These are phyloP conservation scores for Chrysopa pallens DNA, from an alignment of 1,140 invertebrate genomes.

Conservation along the genomic window DNA sequence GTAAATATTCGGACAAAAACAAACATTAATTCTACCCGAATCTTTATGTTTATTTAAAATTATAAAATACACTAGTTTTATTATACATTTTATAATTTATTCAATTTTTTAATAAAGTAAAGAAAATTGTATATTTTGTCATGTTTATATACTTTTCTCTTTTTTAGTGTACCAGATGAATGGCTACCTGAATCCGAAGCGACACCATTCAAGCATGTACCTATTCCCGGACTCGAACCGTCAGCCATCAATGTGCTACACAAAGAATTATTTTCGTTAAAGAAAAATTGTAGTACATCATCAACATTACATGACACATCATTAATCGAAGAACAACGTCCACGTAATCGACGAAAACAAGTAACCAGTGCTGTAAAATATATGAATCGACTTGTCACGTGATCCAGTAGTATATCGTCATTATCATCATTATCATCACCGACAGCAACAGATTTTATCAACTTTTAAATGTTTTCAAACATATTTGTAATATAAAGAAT, in stretches of 20 bases:
- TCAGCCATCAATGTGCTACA: constrained; percentile 22
- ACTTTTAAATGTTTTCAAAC: too few species aligned
- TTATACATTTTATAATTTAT: too few species aligned
- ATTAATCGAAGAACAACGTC: background rate
- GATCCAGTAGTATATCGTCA: background rate
- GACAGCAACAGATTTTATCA: background rate
- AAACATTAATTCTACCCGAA: too few species aligned
- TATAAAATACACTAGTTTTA: too few species aligned
- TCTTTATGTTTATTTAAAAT: too few species aligned
- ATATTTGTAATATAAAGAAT: too few species aligned
- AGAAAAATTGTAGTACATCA: background rate
- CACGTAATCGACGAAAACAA: background rate
- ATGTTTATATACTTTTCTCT: constrained; percentile 1
- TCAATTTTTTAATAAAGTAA: too few species aligned
- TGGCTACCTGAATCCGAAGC: constrained; percentile 39
- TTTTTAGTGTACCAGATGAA: constrained; percentile 36
- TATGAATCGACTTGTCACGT: background rate
- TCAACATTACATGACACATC: background rate
- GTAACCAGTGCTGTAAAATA: background rate
- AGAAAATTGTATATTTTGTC: background rate
- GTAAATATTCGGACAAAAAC: too few species aligned
- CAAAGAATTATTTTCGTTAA: background rate
- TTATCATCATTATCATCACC: background rate
- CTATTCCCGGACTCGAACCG: constrained; percentile 26
- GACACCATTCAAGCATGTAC: constrained; percentile 28